Evolutionary conservation across 2,797 vertebrate genomes (phyloP).

Genomic region (Telmatherina bonti): DNA sequence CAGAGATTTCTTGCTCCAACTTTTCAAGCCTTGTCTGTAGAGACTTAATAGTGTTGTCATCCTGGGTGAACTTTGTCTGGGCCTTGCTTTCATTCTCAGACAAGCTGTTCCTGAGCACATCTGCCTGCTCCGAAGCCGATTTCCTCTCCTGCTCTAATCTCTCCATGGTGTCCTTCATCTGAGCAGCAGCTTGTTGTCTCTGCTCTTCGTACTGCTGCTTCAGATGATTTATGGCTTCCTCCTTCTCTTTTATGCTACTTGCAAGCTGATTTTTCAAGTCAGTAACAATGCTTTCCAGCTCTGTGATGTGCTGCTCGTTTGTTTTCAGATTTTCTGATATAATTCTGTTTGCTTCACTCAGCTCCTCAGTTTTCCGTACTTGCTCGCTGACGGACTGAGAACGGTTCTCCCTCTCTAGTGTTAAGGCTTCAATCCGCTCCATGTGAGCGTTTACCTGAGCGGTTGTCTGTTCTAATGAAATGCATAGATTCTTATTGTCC

Average conservation of each 20-base stretch:
- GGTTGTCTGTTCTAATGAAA: slow-evolving; percentile 84
- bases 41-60: slow-evolving; percentile 84
- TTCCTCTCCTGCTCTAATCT: slow-evolving; percentile 86
- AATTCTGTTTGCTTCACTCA: slow-evolving; percentile 86
- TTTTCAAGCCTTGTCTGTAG: slow-evolving; percentile 85
- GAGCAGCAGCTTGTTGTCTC: slow-evolving; percentile 72
- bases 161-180: slow-evolving; percentile 82
- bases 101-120: slow-evolving; percentile 82
- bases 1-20: slow-evolving; percentile 80
- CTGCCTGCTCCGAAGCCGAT: slow-evolving; percentile 83
- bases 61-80: slow-evolving; percentile 84
- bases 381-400: slow-evolving; percentile 87
- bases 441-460: slow-evolving; percentile 87
- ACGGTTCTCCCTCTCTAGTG: slow-evolving; percentile 85
- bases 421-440: slow-evolving; percentile 86
- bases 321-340: slow-evolving; percentile 85
- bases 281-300: slow-evolving; percentile 81
- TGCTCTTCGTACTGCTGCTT: slow-evolving; percentile 84
- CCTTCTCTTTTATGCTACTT: slow-evolving; percentile 85
- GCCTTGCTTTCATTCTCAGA: slow-evolving; percentile 89
- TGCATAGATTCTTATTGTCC: slow-evolving; percentile 83
- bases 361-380: slow-evolving; percentile 85
- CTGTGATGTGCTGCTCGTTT: slow-evolving; percentile 82
- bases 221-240: slow-evolving; percentile 86
- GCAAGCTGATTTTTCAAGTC: slow-evolving; percentile 88